Evolutionary conservation across 2,797 vertebrate species (phyloP).

Genomic region (Tympanoctomys barrerae): DNA sequence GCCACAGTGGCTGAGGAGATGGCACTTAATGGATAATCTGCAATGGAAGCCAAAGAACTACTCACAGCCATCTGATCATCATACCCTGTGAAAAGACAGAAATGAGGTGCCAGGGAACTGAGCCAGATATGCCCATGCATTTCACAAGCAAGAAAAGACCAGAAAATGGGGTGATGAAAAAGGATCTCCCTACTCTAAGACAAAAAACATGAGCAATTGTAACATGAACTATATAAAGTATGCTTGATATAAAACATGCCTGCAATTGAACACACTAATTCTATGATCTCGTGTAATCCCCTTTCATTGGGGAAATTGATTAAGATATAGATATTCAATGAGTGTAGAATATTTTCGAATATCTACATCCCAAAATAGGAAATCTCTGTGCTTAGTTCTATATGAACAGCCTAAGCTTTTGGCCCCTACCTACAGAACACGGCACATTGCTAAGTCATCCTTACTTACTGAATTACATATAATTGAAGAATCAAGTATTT

Average conservation of each 20-base stretch:
- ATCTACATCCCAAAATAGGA: not conserved
- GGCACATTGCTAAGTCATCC: not conserved
- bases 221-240: not conserved
- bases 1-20: conserved; percentile 72
- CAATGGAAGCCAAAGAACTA: conserved; percentile 69
- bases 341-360: not conserved
- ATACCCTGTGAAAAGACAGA: conserved; percentile 56
- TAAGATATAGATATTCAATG: not conserved
- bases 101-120: conserved; percentile 49
- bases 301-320: not conserved
- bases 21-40: conserved; percentile 79
- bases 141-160: not conserved
- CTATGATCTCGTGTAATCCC: not conserved
- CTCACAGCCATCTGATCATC: conserved; percentile 79
- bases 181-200: not conserved
- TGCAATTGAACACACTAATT: not conserved
- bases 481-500: not conserved
- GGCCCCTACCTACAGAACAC: not conserved
- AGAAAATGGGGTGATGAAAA: not conserved
- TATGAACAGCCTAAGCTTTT: not conserved
- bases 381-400: not conserved
- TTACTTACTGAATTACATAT: not conserved
- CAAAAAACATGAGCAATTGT: not conserved
- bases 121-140: conserved; percentile 17
- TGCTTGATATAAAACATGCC: not conserved